Base-by-base conservation (phyloP, 2,797 vertebrate genomes). In the Oryzias sinensis region DNA sequence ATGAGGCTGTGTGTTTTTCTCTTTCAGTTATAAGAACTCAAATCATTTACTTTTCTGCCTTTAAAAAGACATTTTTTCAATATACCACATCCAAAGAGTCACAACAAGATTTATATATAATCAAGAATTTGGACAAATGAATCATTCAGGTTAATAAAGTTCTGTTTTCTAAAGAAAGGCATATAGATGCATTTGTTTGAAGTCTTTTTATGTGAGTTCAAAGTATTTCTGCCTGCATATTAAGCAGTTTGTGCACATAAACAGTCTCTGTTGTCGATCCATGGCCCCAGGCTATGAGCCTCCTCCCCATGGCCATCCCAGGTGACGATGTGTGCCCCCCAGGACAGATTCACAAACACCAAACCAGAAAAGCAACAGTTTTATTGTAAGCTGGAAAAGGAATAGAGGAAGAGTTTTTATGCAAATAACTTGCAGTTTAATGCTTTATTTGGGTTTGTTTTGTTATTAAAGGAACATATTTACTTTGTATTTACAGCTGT, bases 191-290 rank as follows among this genome's bases (percentile, higher is more conserved):
- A 16, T 73, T 79, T 63, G 64, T 76, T 70, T 79, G 65, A 78
- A 56, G 48, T 61, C 45, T 55, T 1, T 46, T 40, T 46, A 43
- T 49, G 22, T 52, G 4, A 56, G 42, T 72, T 79, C 49, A 79
- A 69, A 79, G 73, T 62, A 25, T 40, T 57, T 52, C 44, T 40
- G 6, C 70, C 27, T 78, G 78, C 62, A 77, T 78, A n/a, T 58
- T 41, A 72, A 78, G 33, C 14, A 74, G 64, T 24, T 27, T 27
- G 49, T 43, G 53, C 56, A 53, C 46, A 58, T 37, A 48, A 4
- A 14, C 42, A 48, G 56, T 24, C 57, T 74, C 43, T 60, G 45
- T 69, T 74, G 49, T 70, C 44, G 63, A 49, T 67, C 51, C 48
- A 70, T 68, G 42, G 76, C 80, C 74, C 43, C 20, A 1, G 77